Evolutionary conservation across 2,113 vertebrate genomes (phyloP).

Genomic region (Nipponia nippon): DNA sequence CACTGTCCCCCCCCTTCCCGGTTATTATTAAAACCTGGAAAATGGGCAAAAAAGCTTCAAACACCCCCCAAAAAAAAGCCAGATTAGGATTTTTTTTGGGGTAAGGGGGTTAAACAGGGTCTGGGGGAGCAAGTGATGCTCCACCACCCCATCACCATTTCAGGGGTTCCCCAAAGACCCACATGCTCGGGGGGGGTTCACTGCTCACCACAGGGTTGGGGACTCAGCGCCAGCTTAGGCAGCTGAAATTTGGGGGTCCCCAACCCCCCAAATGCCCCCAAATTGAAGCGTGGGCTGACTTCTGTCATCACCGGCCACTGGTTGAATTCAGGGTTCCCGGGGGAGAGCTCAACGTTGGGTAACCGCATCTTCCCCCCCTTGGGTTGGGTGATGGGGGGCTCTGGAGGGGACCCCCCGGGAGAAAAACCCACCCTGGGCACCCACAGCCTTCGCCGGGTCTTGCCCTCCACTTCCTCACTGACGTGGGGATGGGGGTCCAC

Average conservation of each 20-base stretch:
- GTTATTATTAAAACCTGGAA: not conserved
- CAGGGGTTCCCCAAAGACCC: not conserved
- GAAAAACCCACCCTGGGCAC: slow-evolving; percentile 75
- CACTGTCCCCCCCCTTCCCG: rapidly evolving
- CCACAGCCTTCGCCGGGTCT: slow-evolving; percentile 34
- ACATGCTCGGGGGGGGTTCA: not conserved
- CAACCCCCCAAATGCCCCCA: not conserved
- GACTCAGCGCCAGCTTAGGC: not conserved
- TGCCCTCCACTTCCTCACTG: slow-evolving; percentile 49
- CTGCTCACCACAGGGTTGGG: not conserved
- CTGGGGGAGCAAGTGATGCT: not conserved
- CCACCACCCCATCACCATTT: not conserved
- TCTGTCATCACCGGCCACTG: not conserved
- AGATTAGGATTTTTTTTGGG: no score
- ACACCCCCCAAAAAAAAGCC: not conserved
- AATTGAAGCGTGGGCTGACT: not conserved
- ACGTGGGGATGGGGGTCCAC: not conserved
- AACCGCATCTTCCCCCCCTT: not conserved
- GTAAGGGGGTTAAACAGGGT: no score
- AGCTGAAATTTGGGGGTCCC: not conserved
- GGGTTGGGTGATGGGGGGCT: not conserved
- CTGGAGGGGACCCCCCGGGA: rapidly evolving
- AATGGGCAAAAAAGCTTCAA: not conserved
- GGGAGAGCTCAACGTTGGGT: not conserved
- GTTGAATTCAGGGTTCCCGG: not conserved